Percentiles rank a stretch among this genome's conserved stretches.
These are phyloP conservation scores for Erannis defoliaria DNA, from an alignment of 2,888 invertebrate species.

Conservation along the genomic window DNA sequence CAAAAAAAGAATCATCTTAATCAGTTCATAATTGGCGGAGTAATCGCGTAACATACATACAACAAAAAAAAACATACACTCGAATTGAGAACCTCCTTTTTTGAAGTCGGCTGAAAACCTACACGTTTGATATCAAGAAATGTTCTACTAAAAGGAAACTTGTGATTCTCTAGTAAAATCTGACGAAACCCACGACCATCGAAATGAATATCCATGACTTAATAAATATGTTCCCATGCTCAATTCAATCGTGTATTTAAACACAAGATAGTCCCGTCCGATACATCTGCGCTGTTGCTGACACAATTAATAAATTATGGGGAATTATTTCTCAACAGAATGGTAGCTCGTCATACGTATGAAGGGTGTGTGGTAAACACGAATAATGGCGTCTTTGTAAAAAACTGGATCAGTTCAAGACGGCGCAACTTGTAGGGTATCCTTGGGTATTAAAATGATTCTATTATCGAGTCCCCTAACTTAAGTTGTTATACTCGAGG, in stretches of 20 bases:
- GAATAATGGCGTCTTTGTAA: conserved; percentile 63
- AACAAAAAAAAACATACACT: too few relatives aligned
- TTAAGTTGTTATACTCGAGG: conserved; percentile 38
- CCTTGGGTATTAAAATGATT: conserved; percentile 49
- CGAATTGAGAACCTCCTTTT: too few relatives aligned
- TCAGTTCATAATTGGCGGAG: too few relatives aligned
- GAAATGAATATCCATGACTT: conserved; percentile 20
- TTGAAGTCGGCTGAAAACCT: too few relatives aligned
- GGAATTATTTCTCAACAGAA: conserved; percentile 61
- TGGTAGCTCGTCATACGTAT: conserved; percentile 54
- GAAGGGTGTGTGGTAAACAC: conserved; percentile 73
- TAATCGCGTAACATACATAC: too few relatives aligned
- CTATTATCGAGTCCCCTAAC: conserved; percentile 41
- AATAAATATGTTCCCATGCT: conserved; percentile 50
- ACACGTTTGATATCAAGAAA: too few relatives aligned
- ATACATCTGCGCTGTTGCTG: conserved; percentile 67
- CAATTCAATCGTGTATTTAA: conserved; percentile 49
- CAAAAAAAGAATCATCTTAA: too few relatives aligned
- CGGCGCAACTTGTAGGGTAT: conserved; percentile 64
- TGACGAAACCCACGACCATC: not conserved
- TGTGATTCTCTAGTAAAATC: too few relatives aligned
- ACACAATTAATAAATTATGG: conserved; percentile 68
- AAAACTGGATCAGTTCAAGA: conserved; percentile 74
- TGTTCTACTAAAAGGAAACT: too few relatives aligned
- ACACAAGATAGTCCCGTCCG: conserved; percentile 54